Percentiles rank a stretch among this genome's conserved stretches.
Conservation (phyloP, 2,888 invertebrate genomes). For the Lutraria lutraria region DNA sequence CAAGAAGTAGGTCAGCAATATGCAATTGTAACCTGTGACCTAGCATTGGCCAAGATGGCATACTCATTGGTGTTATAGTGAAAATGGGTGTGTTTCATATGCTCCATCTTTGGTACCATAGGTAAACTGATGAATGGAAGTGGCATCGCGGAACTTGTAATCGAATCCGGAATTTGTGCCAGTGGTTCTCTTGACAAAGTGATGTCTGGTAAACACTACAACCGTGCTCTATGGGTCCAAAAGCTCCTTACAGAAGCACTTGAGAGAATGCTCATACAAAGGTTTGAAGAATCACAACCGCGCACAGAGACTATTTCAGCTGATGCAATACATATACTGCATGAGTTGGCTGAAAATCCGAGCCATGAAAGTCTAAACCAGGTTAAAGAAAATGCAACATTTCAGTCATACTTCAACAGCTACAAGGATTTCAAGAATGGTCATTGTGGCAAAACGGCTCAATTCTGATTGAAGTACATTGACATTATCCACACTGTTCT, state of each 20-base stretch:
- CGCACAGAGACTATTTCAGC: background rate
- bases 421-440: constrained; percentile 46
- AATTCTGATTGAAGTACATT: constrained; percentile 63
- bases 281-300: too few relatives aligned
- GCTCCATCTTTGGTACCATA: constrained; percentile 50
- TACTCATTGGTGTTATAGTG: constrained; percentile 57
- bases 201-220: too few relatives aligned
- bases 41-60: constrained; percentile 69
- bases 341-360: constrained; percentile 24
- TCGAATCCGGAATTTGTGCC: constrained; percentile 52
- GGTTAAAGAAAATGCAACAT: background rate
- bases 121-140: constrained; percentile 57
- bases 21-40: constrained; percentile 66
- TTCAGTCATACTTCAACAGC: background rate
- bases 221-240: too few relatives aligned
- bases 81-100: constrained; percentile 57
- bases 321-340: background rate
- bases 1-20: constrained; percentile 57
- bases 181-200: too few relatives aligned
- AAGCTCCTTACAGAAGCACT: too few relatives aligned
- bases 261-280: too few relatives aligned
- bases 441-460: constrained; percentile 55
- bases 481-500: constrained; percentile 54
- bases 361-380: background rate
- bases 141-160: constrained; percentile 57